Evolutionary conservation across 2,113 vertebrate genomes (phyloP).

Genomic region (Arothron firmamentum): DNA sequence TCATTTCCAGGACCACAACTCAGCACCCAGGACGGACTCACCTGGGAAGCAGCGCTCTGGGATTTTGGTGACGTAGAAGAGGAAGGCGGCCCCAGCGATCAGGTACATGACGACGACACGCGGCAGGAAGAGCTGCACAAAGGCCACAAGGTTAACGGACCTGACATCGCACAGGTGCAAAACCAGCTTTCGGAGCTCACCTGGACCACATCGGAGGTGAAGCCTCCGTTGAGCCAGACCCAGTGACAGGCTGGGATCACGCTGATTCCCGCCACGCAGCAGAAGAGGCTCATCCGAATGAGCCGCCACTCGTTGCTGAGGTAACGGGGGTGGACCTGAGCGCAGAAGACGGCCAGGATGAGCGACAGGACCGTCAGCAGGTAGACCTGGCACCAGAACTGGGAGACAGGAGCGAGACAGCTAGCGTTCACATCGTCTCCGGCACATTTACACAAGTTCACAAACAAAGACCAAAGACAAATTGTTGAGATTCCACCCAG

Average conservation of each 20-base stretch:
- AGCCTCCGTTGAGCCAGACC: slow-evolving; percentile 90
- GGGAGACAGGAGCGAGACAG: not conserved
- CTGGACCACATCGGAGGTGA: slow-evolving; percentile 84
- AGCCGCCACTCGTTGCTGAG: slow-evolving; percentile 89
- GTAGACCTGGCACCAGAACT: slow-evolving; percentile 98
- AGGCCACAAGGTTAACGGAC: not conserved
- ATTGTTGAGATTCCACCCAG: no score
- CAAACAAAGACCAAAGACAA: not conserved
- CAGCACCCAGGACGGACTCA: slow-evolving; percentile 51
- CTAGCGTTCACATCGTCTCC: no score
- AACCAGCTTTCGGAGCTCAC: slow-evolving; percentile 58
- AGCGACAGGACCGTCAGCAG: slow-evolving; percentile 87
- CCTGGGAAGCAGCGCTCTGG: slow-evolving; percentile 97
- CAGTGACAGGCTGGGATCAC: slow-evolving; percentile 92
- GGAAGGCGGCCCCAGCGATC: slow-evolving; percentile 88
- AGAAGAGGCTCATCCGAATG: slow-evolving; percentile 87
- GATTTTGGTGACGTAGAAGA: slow-evolving; percentile 97
- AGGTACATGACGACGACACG: slow-evolving; percentile 95
- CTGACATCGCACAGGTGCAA: not conserved
- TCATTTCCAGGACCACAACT: not conserved
- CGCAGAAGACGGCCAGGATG: slow-evolving; percentile 93
- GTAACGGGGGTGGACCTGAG: slow-evolving; percentile 93
- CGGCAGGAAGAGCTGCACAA: slow-evolving; percentile 86
- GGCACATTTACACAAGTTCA: no score
- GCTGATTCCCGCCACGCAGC: slow-evolving; percentile 86